Evolutionary conservation across 2,888 invertebrate species (phyloP).

Genomic region (Pedicia rivosa): DNA sequence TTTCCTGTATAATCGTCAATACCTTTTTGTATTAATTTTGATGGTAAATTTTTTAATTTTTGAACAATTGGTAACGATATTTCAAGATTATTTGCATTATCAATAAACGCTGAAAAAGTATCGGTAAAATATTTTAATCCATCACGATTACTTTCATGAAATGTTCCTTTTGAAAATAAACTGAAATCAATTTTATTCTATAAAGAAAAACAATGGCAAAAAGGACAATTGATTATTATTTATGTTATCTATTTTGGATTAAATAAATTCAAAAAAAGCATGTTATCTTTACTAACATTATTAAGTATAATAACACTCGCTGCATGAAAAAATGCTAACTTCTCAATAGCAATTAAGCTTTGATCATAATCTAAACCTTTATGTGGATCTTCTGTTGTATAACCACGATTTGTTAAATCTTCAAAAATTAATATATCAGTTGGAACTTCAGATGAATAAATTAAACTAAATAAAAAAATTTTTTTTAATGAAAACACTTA

Average conservation of each 20-base stretch:
- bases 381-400: conserved; percentile 6
- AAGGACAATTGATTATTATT: not conserved
- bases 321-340: conserved; percentile 11
- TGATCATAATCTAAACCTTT: conserved; percentile 9
- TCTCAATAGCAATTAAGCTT: conserved; percentile 9
- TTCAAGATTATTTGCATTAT: conserved; percentile 9
- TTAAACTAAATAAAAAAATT: conserved; percentile 4
- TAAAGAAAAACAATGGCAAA: not conserved
- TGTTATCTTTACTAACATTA: conserved; percentile 5
- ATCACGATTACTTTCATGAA: conserved; percentile 7
- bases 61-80: conserved; percentile 5
- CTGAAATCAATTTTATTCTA: conserved; percentile 4
- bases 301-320: conserved; percentile 8
- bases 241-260: not conserved
- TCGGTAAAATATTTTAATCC: conserved; percentile 9
- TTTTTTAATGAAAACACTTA: not conserved
- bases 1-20: conserved; percentile 8
- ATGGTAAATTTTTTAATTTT: conserved; percentile 8
- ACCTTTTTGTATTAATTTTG: conserved; percentile 8
- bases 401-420: conserved; percentile 9
- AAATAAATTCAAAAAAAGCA: not conserved
- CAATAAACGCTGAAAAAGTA: conserved; percentile 8
- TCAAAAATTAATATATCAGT: conserved; percentile 9
- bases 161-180: conserved; percentile 8
- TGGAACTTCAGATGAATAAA: conserved; percentile 7